phyloP scores from a whole-genome alignment of 1,140 invertebrate species.

The Heliconius hermathena region DNA sequence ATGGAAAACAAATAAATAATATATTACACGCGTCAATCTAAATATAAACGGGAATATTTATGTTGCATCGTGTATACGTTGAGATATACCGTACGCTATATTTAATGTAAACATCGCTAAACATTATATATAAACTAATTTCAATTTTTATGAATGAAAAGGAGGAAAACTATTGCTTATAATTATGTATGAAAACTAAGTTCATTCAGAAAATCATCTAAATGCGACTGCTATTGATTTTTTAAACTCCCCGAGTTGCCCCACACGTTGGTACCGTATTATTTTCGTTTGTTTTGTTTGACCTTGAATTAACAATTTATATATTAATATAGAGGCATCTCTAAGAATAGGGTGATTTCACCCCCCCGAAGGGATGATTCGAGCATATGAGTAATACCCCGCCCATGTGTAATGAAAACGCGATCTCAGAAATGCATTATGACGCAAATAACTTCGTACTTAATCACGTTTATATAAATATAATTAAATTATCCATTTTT shows the following conservation, averaged over 20 bases:
- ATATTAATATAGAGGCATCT: constrained; percentile 42
- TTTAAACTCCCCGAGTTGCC: constrained; percentile 41
- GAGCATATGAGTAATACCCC: constrained; percentile 58
- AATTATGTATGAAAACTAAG: constrained; percentile 33
- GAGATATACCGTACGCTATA: constrained; percentile 55
- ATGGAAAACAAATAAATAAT: constrained; percentile 77
- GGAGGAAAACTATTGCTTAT: constrained; percentile 47
- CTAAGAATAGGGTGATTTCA: constrained; percentile 58
- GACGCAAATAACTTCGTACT: background rate
- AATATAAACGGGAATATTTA: constrained; percentile 63
- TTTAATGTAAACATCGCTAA: constrained; percentile 69
- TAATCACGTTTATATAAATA: constrained; percentile 6
- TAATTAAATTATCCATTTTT: background rate
- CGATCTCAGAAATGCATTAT: constrained; percentile 1
- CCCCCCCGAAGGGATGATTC: constrained; percentile 42
- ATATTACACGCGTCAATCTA: constrained; percentile 61
- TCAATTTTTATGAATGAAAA: constrained; percentile 69
- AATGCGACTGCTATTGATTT: constrained; percentile 52
- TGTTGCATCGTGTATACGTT: constrained; percentile 51
- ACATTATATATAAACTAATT: constrained; percentile 64
- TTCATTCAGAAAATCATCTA: constrained; percentile 32
- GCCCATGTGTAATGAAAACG: constrained; percentile 27
- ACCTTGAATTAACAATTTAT: constrained; percentile 39
- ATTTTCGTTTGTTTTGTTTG: constrained; percentile 43
- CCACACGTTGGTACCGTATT: constrained; percentile 48